Evolutionary conservation across 2,888 invertebrate species (phyloP), one percentile per base, ranked within the genome.

Genomic region (Cryptophagus acutangulus): DNA sequence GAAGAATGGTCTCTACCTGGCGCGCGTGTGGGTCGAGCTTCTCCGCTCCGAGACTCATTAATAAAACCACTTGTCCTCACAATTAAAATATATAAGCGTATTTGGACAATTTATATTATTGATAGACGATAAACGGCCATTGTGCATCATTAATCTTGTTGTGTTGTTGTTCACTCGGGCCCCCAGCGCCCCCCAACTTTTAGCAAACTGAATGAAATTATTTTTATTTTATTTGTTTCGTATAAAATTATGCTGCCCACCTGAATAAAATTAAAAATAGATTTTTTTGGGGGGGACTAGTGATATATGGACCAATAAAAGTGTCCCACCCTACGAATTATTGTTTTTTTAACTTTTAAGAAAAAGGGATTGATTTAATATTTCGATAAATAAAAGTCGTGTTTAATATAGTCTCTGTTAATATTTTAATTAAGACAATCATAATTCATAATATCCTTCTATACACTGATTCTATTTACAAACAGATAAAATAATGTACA

Each of bases 401-500:
- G 40, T 43, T 51, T 49, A 52, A 53, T 63, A 64, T 65, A 67
- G 61, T 67, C 64, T 66, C 61, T 67, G 67, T 70, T 69, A 69
- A 69, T 70, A 62, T 63, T 69, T 70, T 69, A 70, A 70, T 71
- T 63, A 71, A 69, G 71, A 71, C 71, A 71, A 70, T 70, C 63
- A 68, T 67, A 65, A 65, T 66, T 68, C 59, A 66, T 69, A 65
- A 65, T 69, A 65, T 66, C 62, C 64, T 67, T 66, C 69, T 71
- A 71, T 72, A 71, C 72, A 71, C 67, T 67, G 65, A 70, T 51
- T 55, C 63, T 72, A 71, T 72, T 62, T 71, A 71, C 71, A 72
- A 71, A 70, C 69, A 67, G 67, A 68, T 66, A 67, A 66, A 65
- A 64, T 64, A 66, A 67, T 67, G 63, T 68, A 67, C 67, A 67